Conservation (phyloP, 2,888 invertebrate species). For the Drosophila anomelani region DNA sequence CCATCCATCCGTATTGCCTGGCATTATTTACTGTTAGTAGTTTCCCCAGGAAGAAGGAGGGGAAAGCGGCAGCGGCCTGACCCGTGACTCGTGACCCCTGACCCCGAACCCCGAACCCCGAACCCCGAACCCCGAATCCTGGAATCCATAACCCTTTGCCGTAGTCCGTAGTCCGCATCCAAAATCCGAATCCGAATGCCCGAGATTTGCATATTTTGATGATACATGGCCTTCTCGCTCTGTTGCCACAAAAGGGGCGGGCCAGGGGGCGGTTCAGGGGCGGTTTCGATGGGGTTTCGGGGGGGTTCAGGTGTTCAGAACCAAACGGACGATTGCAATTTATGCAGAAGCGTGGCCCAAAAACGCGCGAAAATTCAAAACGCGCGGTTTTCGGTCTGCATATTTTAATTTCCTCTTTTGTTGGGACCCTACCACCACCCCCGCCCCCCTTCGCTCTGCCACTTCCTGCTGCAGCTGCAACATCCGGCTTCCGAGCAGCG, state of each 20-base stretch:
- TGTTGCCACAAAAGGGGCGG: constrained; percentile 12
- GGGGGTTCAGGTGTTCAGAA: background rate
- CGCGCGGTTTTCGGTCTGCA: constrained; percentile 76
- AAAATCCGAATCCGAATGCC: constrained; percentile 30
- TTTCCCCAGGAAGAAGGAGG: background rate
- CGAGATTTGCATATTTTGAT: constrained; percentile 77
- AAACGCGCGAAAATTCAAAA: constrained; percentile 79
- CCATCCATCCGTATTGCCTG: constrained; percentile 33
- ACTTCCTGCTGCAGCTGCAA: constrained; percentile 54
- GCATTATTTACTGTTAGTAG: constrained; percentile 65
- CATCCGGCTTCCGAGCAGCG: constrained; percentile 70
- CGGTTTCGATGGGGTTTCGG: background rate
- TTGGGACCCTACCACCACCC: constrained; percentile 14
- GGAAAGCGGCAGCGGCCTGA: constrained; percentile 27
- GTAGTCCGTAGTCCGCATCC: constrained; percentile 21
- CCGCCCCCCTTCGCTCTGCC: background rate
- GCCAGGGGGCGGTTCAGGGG: background rate
- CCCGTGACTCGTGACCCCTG: background rate
- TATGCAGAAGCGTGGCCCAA: constrained; percentile 72
- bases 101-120: background rate
- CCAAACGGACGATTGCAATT: constrained; percentile 44
- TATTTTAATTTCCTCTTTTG: constrained; percentile 82
- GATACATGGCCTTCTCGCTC: constrained; percentile 64
- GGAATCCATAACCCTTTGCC: constrained; percentile 39
- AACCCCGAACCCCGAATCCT: background rate